Evolutionary conservation across 2,113 vertebrate genomes (phyloP).

Genomic region (Polypterus bichir): DNA sequence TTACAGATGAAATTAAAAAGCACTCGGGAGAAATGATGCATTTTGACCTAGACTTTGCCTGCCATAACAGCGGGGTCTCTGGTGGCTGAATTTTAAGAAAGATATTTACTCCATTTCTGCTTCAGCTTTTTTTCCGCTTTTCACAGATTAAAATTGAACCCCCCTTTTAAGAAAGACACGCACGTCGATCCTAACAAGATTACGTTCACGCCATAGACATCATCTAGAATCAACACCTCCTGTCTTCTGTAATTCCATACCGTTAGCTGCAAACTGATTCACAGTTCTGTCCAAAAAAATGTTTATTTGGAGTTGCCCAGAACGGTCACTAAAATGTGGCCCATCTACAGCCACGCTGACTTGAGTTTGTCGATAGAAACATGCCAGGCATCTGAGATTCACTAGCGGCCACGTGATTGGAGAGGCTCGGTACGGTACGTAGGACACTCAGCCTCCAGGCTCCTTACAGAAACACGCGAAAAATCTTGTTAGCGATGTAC

Average conservation of each 20-base stretch:
- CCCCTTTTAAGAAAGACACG: slow-evolving; percentile 5
- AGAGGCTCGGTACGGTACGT: neutral
- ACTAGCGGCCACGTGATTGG: slow-evolving; percentile 27
- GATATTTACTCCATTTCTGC: slow-evolving; percentile 20
- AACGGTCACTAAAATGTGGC: slow-evolving; percentile 16
- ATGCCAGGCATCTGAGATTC: slow-evolving; percentile 16
- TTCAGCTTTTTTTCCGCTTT: slow-evolving; percentile 15
- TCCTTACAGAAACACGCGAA: no score
- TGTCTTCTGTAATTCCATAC: slow-evolving; percentile 8
- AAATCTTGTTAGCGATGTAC: no score
- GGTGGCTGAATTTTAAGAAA: slow-evolving; percentile 20
- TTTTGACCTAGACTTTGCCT: slow-evolving; percentile 21
- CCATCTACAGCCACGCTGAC: slow-evolving; percentile 13
- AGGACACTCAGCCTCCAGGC: no score
- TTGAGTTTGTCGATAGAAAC: slow-evolving; percentile 20
- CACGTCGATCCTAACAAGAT: slow-evolving; percentile 3
- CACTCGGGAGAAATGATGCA: slow-evolving; percentile 21
- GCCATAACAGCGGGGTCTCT: slow-evolving; percentile 17
- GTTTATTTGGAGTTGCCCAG: neutral
- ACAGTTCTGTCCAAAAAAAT: neutral
- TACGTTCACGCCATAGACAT: slow-evolving; percentile 8
- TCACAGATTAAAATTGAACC: slow-evolving; percentile 7
- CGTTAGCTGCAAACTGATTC: neutral
- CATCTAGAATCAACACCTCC: slow-evolving; percentile 1
- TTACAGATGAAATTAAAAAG: slow-evolving; percentile 22